These are phyloP conservation scores for Argyrosomus regius DNA, from an alignment of 2,797 vertebrate genomes.

Conservation along the genomic window DNA sequence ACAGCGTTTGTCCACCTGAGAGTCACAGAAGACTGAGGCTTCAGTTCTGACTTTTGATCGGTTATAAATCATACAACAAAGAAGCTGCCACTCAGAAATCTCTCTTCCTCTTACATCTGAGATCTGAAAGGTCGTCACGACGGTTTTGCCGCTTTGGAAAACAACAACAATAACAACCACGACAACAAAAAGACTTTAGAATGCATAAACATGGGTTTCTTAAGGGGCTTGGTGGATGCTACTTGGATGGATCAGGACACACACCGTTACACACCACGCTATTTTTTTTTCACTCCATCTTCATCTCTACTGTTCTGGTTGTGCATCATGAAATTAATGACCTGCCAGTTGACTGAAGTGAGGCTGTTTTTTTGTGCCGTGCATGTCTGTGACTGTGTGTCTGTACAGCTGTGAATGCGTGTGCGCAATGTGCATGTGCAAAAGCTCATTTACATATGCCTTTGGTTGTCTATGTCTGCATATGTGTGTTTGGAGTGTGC, in stretches of 20 bases:
- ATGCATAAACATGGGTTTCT: conserved; percentile 78
- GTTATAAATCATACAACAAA: conserved; percentile 81
- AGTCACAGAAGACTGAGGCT: conserved; percentile 46
- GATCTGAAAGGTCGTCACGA: conserved; percentile 70
- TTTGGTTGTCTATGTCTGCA: conserved; percentile 59
- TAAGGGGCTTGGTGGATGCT: conserved; percentile 65
- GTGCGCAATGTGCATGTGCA: conserved; percentile 25
- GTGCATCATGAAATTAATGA: conserved; percentile 86
- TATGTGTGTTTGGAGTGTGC: conserved; percentile 31
- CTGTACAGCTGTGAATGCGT: conserved; percentile 60
- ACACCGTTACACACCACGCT: conserved; percentile 56
- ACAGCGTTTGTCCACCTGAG: conserved; percentile 66
- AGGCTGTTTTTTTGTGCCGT: conserved; percentile 59
- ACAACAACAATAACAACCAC: conserved; percentile 78
- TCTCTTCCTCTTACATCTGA: conserved; percentile 54
- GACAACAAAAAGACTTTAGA: conserved; percentile 80
- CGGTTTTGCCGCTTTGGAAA: conserved; percentile 62
- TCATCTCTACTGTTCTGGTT: conserved; percentile 70
- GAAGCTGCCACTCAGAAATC: conserved; percentile 64
- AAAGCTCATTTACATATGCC: conserved; percentile 74
- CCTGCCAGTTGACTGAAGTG: conserved; percentile 83
- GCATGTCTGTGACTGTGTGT: conserved; percentile 60
- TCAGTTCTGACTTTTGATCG: conserved; percentile 67
- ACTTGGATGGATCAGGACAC: conserved; percentile 70
- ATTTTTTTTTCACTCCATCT: conserved; percentile 60